Evolutionary conservation across 2,888 invertebrate genomes (phyloP), one percentile per base, ranked within the genome.

Genomic region (Apotomis betuletana): DNA sequence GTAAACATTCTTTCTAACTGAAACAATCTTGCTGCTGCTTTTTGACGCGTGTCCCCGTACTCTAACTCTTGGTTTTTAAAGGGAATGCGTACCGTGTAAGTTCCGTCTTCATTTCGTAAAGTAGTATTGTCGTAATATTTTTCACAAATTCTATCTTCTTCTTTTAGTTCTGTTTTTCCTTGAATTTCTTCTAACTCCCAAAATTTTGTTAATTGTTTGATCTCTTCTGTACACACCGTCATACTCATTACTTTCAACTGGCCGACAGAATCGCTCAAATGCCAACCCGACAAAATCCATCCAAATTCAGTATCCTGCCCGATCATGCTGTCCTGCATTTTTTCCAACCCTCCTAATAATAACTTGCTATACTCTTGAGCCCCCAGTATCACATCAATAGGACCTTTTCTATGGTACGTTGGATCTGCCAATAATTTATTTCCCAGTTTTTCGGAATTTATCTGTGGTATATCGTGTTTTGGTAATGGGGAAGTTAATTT

Each of bases 101-200:
- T 55, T 27, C 55, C 55, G 55, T 60, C 60, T n/a, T 9, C 8
- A 46, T 44, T 44, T 9, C 46, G 55, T 55, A 6, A 27, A 6
- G 55, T 55, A 15, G 55, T 55, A 27, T 55, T 15, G 0, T 55
- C 27, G 10, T 27, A 27, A 27, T 55, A 55, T 55, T 55, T 55
- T 55, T 41, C 55, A 55, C 55, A 55, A 27, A 27, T 41, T 41
- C 41, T 5, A 46, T 60, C 60, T n/a, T 60, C 60, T n/a, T 60
- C 38, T 9, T 41, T 13, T 13, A 60, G 12, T 13, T 60, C 38
- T n/a, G 41, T 36, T 15, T 60, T 13, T n/a, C 13, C 60, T 60
- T 27, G 60, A n/a, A 60, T 60, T 9, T 60, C 60, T 36, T 60
- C 60, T 60, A 60, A 60, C 9, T 60, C 60, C 60, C 60, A 60